Base-by-base conservation (phyloP, 2,888 invertebrate genomes). In the Sinopyrophorus schimmeli region DNA sequence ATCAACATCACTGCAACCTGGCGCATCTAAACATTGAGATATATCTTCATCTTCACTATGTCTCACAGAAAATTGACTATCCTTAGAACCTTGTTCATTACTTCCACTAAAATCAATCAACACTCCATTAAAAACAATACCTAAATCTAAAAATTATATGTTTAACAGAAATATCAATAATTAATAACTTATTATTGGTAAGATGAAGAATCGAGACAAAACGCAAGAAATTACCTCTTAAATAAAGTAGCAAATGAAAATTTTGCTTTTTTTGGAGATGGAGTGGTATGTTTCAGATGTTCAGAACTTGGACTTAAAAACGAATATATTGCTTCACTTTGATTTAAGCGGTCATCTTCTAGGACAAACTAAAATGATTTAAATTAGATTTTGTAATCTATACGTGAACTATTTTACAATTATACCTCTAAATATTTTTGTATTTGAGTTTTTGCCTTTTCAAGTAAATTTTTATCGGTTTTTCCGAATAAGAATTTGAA, bases 261-360 rank as follows among this genome's bases (percentile, higher is more conserved):
- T 66, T 89, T 86, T 5, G 87, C 85, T 72, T 91, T 92, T 74
- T 92, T 92, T 53, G 88, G 89, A 61, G 86, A 82, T 27, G 86
- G 85, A 27, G 83, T 79, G 43, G 80, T 78, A 61, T 87, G 87
- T 71, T 92, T 91, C 56, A 93, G 77, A 73, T 90, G 90, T 68
- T 92, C 92, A 0, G 92, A 91, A 70, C 90, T 92, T 2, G 92
- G 92, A 70, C 92, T 91, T n/a, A 94, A 79, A 74, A 94, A 94
- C 52, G 89, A 84, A 68, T 92, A 94, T 57, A 94, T 79, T 39
- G 90, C 89, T 75, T 94, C 93, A 68, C 92, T 88, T 75, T 90
- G 89, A 71, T 89, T 89, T 58, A 93, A 76, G 61, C 86, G 80
- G 54, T 92, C 92, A 66, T 93, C 92, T 75, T 88, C 88, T 70